Evolutionary conservation across 2,888 invertebrate genomes (phyloP).

Genomic region (Ceramica pisi): DNA sequence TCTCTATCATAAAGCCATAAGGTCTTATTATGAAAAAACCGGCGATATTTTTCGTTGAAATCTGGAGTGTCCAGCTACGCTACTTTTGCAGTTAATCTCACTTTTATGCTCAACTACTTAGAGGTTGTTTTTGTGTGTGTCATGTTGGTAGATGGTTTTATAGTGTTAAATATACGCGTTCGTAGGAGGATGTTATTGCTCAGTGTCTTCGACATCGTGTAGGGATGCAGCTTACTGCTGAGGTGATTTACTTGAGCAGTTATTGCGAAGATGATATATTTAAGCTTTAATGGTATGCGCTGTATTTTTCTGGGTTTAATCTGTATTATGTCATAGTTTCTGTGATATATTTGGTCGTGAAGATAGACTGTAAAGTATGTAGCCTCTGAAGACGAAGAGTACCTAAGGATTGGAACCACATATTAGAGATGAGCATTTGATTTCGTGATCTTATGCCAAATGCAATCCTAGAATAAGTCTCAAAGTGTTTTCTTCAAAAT

Average conservation of each 20-base stretch:
- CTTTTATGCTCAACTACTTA: neutral
- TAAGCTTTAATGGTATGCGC: slow-evolving; percentile 46
- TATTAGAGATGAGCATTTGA: neutral
- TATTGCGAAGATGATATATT: slow-evolving; percentile 61
- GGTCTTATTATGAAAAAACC: slow-evolving; percentile 25
- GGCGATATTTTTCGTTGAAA: slow-evolving; percentile 36
- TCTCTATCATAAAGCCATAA: slow-evolving; percentile 42
- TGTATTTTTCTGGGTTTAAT: slow-evolving; percentile 34
- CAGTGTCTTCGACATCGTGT: slow-evolving; percentile 82
- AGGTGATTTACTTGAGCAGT: slow-evolving; percentile 64
- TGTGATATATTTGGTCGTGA: slow-evolving; percentile 17
- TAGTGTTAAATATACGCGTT: slow-evolving; percentile 81
- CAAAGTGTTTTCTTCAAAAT: neutral
- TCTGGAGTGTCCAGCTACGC: slow-evolving; percentile 52
- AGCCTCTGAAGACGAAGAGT: neutral
- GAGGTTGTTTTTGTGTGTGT: slow-evolving; percentile 22
- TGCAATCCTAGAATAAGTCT: neutral
- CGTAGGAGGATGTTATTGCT: slow-evolving; percentile 85
- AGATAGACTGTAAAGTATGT: too few species aligned
- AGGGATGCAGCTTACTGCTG: slow-evolving; percentile 75
- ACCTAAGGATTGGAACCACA: neutral
- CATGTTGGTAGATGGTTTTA: slow-evolving; percentile 46
- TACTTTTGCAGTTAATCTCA: slow-evolving; percentile 27
- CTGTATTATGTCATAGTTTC: slow-evolving; percentile 1
- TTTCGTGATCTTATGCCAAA: neutral